phyloP scores from a whole-genome alignment of 2,888 invertebrate species.

The Shargacucullia verbasci region DNA sequence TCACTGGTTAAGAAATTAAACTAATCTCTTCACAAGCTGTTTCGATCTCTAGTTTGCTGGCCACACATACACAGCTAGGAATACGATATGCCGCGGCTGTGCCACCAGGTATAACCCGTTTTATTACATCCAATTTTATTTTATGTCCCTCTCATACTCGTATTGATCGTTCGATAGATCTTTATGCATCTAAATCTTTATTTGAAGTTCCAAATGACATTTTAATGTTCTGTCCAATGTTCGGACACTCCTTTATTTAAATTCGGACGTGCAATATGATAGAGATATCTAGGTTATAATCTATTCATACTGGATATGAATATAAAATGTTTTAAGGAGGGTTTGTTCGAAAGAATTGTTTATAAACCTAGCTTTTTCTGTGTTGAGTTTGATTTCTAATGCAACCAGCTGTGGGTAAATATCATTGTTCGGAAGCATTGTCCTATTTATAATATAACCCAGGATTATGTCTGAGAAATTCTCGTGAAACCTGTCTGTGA shows the following conservation, averaged over 20 bases:
- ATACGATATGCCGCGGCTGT: constrained; percentile 72
- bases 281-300: constrained; percentile 36
- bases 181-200: constrained; percentile 75
- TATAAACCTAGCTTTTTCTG: background rate
- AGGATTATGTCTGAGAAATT: constrained; percentile 4
- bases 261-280: constrained; percentile 51
- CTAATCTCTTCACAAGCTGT: constrained; percentile 4
- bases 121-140: constrained; percentile 85
- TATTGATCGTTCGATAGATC: constrained; percentile 74
- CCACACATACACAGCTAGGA: constrained; percentile 65
- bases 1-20: no score
- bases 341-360: background rate
- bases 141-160: constrained; percentile 74
- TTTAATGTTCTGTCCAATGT: constrained; percentile 62
- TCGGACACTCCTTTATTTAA: constrained; percentile 56
- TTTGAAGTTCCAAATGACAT: constrained; percentile 67
- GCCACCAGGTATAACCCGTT: constrained; percentile 76
- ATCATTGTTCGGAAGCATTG: constrained; percentile 5
- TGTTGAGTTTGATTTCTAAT: background rate
- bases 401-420: background rate
- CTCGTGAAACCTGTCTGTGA: constrained; percentile 1
- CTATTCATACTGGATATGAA: background rate
- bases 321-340: background rate
- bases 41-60: constrained; percentile 45
- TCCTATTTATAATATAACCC: background rate